A percentile compares a stretch with the other conserved stretches of the same genome.
These are phyloP conservation scores for Dendrolimus houi DNA, from an alignment of 2,888 invertebrate species.

Conservation along the genomic window DNA sequence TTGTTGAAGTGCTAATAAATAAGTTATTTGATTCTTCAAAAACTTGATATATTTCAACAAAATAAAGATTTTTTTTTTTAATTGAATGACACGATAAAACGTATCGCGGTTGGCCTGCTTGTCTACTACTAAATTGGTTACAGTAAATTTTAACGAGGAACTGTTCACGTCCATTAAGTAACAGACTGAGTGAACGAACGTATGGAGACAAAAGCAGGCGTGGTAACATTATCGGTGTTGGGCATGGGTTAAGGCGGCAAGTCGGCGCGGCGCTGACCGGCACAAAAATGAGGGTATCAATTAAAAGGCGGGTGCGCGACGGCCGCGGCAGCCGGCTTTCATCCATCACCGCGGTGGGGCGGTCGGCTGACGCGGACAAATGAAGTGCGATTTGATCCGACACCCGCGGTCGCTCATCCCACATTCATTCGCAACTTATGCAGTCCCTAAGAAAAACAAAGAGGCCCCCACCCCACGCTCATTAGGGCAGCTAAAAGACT, in stretches of 20 bases:
- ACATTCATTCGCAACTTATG: conserved; percentile 66
- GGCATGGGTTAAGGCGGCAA: neutral
- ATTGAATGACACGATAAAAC: too few species aligned
- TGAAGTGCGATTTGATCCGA: conserved; percentile 71
- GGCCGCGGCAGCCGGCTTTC: conserved; percentile 36
- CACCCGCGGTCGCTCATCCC: conserved; percentile 48
- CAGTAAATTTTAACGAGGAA: too few species aligned
- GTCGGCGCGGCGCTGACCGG: conserved; percentile 15
- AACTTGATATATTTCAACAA: too few species aligned
- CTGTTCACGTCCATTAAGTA: too few species aligned
- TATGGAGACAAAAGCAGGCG: neutral
- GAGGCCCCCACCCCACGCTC: conserved; percentile 39
- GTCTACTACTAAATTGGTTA: too few species aligned
- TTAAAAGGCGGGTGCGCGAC: conserved; percentile 51
- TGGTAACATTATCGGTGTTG: neutral
- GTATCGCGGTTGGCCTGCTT: too few species aligned
- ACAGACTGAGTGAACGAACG: too few species aligned
- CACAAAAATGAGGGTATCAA: conserved; percentile 66
- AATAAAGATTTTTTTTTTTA: too few species aligned
- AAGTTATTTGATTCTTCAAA: too few species aligned
- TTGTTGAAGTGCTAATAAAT: too few species aligned
- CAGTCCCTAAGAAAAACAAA: conserved; percentile 64
- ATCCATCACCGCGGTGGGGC: conserved; percentile 60
- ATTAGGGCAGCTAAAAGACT: conserved; percentile 62
- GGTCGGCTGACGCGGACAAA: conserved; percentile 65